Evolutionary conservation across 2,113 vertebrate genomes (phyloP).

Genomic region (Recurvirostra avosetta): DNA sequence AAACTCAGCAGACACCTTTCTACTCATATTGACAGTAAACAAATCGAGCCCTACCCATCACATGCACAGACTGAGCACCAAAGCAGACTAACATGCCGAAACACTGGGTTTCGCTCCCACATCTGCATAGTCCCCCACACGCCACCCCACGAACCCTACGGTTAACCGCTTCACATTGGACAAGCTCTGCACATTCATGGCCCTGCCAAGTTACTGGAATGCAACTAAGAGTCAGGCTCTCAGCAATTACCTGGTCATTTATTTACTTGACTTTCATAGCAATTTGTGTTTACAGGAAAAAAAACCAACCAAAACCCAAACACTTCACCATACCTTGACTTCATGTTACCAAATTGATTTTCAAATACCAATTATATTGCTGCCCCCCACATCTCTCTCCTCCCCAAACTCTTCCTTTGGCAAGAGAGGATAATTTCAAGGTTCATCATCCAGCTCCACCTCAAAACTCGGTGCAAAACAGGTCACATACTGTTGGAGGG

Average conservation of each 20-base stretch:
- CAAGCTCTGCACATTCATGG: fast-evolving
- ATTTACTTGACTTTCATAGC: not conserved
- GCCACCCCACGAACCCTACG: fast-evolving
- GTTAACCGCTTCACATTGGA: not conserved
- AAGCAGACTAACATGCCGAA: not conserved
- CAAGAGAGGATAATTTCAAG: not conserved
- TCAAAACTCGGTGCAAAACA: not conserved
- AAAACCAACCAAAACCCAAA: not conserved
- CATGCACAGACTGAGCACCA: not conserved
- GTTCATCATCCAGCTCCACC: not conserved
- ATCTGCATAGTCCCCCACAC: fast-evolving
- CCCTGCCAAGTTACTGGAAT: fast-evolving
- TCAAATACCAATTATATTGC: not conserved
- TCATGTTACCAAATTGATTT: not conserved
- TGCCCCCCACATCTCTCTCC: not conserved
- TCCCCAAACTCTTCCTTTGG: not conserved
- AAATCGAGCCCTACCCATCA: not conserved
- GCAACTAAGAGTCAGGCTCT: not conserved
- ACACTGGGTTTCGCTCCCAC: not conserved
- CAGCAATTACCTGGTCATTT: not conserved
- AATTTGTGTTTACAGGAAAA: not conserved
- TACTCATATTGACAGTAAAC: not conserved
- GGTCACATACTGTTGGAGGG: not conserved
- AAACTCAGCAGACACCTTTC: not conserved
- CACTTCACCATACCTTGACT: not conserved